Percentiles rank a stretch among this genome's conserved stretches.
Evolutionary conservation across 1,140 invertebrate genomes (phyloP).

Genomic region (Leptinotarsa defecta): DNA sequence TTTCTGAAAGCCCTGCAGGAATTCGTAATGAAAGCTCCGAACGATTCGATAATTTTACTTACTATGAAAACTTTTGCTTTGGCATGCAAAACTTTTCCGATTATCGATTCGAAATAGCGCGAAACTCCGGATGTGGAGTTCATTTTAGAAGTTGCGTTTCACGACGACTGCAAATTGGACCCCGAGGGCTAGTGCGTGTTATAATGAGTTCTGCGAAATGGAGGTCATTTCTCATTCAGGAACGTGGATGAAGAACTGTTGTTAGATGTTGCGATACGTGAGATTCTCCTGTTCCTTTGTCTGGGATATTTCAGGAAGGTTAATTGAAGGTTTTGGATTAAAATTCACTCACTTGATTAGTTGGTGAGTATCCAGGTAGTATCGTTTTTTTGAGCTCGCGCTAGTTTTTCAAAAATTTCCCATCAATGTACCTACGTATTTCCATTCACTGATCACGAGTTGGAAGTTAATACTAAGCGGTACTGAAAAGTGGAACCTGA

Average conservation of each 20-base stretch:
- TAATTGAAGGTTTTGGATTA: no score
- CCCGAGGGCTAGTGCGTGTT: not conserved
- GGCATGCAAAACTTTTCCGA: constrained; percentile 41
- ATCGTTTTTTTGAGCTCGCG: no score
- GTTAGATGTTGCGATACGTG: no score
- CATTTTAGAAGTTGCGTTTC: not conserved
- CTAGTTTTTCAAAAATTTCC: no score
- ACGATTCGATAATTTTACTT: constrained; percentile 44
- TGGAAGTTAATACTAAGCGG: no score
- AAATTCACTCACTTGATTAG: no score
- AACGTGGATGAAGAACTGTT: not conserved
- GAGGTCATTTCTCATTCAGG: not conserved
- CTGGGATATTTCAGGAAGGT: no score
- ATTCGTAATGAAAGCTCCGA: constrained; percentile 42
- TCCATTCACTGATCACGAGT: no score
- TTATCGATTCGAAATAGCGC: constrained; percentile 32
- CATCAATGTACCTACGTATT: no score
- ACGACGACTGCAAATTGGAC: constrained; percentile 2
- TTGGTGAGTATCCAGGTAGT: no score
- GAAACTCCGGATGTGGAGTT: not conserved
- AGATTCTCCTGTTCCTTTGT: no score
- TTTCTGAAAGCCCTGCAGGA: constrained; percentile 39
- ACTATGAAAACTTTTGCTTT: constrained; percentile 43
- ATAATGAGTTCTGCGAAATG: not conserved
- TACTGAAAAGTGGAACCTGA: no score